phyloP scores from a whole-genome alignment of 2,888 invertebrate species.

The Crematogaster levior region DNA sequence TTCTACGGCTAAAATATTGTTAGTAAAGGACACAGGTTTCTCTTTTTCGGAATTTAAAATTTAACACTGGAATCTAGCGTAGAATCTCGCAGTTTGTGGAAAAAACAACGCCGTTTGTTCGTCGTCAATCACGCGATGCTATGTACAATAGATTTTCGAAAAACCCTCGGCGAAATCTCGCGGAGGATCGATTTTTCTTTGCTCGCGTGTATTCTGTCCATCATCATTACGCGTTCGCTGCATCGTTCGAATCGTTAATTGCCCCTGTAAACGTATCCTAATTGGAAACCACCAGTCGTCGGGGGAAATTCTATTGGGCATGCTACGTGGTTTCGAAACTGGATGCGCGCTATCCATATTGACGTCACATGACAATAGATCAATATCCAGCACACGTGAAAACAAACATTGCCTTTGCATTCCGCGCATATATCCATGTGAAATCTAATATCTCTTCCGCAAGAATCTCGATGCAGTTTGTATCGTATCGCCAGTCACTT shows the following conservation, averaged over 20 bases:
- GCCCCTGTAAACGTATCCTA: conserved; percentile 30
- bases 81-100: background rate
- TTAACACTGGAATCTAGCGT: background rate
- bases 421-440: background rate
- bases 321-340: conserved; percentile 52
- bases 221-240: conserved; percentile 1
- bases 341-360: conserved; percentile 47
- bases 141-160: background rate
- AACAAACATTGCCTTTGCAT: conserved; percentile 37
- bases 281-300: conserved; percentile 24
- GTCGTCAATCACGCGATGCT: conserved; percentile 28
- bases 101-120: background rate
- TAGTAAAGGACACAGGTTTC: background rate
- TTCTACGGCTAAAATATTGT: background rate
- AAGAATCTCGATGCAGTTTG: background rate
- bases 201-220: background rate
- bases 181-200: conserved; percentile 16
- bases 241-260: conserved; percentile 33
- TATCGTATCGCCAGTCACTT: background rate
- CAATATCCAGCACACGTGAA: conserved; percentile 56
- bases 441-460: conserved; percentile 1
- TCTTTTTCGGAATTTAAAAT: background rate
- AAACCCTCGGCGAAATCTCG: conserved; percentile 15
- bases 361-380: conserved; percentile 54
- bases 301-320: conserved; percentile 32